A percentile compares a stretch with the other conserved stretches of the same genome.
Conservation (phyloP, 2,797 vertebrate species). For the Diceros bicornis region DNA sequence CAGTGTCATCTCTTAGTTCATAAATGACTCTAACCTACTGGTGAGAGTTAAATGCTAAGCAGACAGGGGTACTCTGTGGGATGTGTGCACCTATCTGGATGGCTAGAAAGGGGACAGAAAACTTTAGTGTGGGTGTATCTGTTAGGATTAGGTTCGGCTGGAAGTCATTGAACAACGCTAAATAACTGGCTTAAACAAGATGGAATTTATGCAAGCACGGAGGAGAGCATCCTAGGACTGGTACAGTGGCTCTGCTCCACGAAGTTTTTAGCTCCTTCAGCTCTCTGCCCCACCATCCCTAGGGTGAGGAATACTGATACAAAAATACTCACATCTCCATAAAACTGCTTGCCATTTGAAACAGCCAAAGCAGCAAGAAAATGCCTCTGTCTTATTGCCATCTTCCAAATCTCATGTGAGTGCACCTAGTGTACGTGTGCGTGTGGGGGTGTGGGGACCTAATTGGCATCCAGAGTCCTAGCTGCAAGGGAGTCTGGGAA, state of each 20-base stretch:
- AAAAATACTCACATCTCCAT: not conserved
- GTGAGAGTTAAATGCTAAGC: not conserved
- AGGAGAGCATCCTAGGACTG: not conserved
- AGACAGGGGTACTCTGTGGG: not conserved
- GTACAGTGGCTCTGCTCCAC: not conserved
- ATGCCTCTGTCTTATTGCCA: not conserved
- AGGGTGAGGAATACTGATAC: not conserved
- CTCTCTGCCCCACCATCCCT: not conserved
- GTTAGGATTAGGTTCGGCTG: not conserved
- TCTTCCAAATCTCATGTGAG: not conserved
- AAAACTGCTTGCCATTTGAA: not conserved
- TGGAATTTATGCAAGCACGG: not conserved
- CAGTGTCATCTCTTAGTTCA: not conserved
- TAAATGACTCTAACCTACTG: not conserved
- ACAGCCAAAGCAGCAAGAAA: not conserved
- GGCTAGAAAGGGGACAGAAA: not conserved
- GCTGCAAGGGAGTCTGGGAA: constrained; percentile 16
- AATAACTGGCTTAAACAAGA: not conserved
- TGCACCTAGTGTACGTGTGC: too few species aligned
- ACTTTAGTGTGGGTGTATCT: not conserved
- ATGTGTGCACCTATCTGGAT: not conserved
- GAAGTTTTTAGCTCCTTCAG: not conserved
- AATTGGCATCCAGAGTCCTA: constrained; percentile 24
- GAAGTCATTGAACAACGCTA: not conserved
- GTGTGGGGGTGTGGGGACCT: accelerated